Conservation (phyloP, 2,797 vertebrate genomes). For the Xyrichtys novacula region DNA sequence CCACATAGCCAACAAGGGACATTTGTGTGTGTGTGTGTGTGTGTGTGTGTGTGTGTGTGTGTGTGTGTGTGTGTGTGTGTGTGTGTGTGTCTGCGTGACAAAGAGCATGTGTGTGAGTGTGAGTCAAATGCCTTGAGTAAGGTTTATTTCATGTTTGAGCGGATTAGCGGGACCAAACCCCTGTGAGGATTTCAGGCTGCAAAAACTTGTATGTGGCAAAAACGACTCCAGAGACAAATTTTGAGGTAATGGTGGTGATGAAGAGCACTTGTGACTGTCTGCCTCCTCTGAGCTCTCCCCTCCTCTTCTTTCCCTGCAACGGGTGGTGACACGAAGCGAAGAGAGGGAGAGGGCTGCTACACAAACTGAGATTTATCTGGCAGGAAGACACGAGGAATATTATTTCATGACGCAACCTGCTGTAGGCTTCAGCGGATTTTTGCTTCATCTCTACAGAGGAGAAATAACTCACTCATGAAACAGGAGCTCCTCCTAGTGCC, state of each 20-base stretch:
- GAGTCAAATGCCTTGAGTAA: conserved; percentile 58
- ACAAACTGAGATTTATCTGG: conserved; percentile 42
- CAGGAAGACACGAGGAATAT: conserved; percentile 37
- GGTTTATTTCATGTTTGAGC: conserved; percentile 50
- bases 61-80: conserved; percentile 6
- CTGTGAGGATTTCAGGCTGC: conserved; percentile 28
- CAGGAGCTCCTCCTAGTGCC: conserved; percentile 61
- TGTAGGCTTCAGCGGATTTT: conserved; percentile 8
- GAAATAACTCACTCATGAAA: conserved; percentile 20
- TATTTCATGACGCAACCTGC: conserved; percentile 53
- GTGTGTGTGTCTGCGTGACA: too few relatives aligned
- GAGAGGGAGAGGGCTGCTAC: conserved; percentile 12
- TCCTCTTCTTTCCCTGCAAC: conserved; percentile 2
- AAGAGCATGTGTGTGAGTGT: conserved; percentile 12
- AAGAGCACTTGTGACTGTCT: conserved; percentile 54
- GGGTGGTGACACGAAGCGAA: conserved; percentile 34
- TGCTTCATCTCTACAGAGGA: not conserved
- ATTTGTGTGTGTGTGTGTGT: conserved; percentile 4
- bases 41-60: conserved; percentile 10
- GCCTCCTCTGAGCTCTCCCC: conserved; percentile 1
- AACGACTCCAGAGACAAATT: conserved; percentile 36
- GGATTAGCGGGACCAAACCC: conserved; percentile 29
- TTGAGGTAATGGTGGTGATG: conserved; percentile 53
- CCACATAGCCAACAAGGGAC: too few relatives aligned
- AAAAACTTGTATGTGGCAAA: conserved; percentile 25